Base-by-base conservation (phyloP, 2,113 vertebrate species). In the Hoplias malabaricus region DNA sequence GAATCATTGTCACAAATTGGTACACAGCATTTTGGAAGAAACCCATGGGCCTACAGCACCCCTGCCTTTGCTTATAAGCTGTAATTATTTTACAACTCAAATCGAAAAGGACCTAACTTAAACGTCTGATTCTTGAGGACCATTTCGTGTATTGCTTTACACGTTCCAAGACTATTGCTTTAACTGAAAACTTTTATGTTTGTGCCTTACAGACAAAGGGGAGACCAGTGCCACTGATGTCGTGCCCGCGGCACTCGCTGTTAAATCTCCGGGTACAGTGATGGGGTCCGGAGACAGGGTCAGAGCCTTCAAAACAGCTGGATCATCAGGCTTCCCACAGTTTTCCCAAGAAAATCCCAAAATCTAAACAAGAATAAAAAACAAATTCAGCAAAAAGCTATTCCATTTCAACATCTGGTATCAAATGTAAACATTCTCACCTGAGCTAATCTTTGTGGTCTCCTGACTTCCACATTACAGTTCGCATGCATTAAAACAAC, bases 341-440 rank as follows among this genome's bases (percentile, higher is more conserved):
- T 93, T 92, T 81, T 89, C 76, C 93, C 93, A 94, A 16, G 87
- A 86, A 11, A 94, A 93, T 0, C 85, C 87, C 21, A 68, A 8
- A 23, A 87, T 19, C 87, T 88, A 25, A 33, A 8, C 34, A 53
- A 53, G 54, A 6, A 71, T 2, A 40, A n/a, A 12, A 72, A 34
- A 2, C 0, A n/a, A n/a, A 21, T 21, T 2, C 6, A 9, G 7
- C 21, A 21, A 36, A 21, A 42, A 9, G 1, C 9, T 42, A 1
- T 31, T 0, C 13, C 14, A 11, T 21, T 25, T 5, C 21, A 14
- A 16, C 23, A n/a, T 19, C 0, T 5, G 13, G 5, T 21, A 25
- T n/a, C 2, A 27, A 13, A 11, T 48, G 16, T 3, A 38, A 23
- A 43, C 7, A 0, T 5, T 31, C 78, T 80, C 8, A 81, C 83